Evolutionary conservation across 2,113 vertebrate genomes (phyloP), one percentile per base, ranked within the genome.

Genomic region (Takifugu bimaculatus): DNA sequence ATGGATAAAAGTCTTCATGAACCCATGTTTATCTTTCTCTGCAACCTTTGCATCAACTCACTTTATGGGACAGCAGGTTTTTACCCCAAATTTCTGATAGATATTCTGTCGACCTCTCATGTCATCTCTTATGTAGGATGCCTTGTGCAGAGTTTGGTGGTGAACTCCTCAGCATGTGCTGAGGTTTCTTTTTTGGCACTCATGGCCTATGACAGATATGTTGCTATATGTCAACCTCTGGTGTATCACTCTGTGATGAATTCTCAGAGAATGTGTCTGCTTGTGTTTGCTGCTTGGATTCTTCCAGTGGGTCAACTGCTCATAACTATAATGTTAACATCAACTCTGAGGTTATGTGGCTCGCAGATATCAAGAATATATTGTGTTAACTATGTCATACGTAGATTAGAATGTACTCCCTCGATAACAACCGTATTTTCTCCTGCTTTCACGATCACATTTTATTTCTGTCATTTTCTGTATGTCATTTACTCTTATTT

Each of bases 171-270:
- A 3, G 47, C 6, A 4, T 3, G 10, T 32, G 60, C 68, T 47
- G 79, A 84, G 13, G 57, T 73, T 2, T 77, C 82, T 26, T 0
- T 81, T 25, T 54, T 84, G 0, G 29, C 20, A 1, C 9, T 85
- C 5, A 92, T 92, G 90, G 90, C 90, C 6, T 90, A 90, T 26
- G 88, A 93, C 51, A 75, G 83, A 13, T 90, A 86, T 26, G 43
- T 87, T 32, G 91, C 91, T 26, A 86, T 92, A n/a, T 84, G 90
- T 49, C 83, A 88, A 4, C 88, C 90, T 7, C 72, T 91, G 60
- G 44, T 85, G 5, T 91, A 92, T 25, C 65, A 77, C 29, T 79
- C 11, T 49, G 90, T 84, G 27, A 87, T 93, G 54, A 91, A 58
- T 4, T 81, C 88, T 5, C 51, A 29, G 2, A 54, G 48, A 13